These are phyloP conservation scores for Phymorhynchus buccinoides DNA, from an alignment of 1,140 invertebrate species.

Conservation along the genomic window DNA sequence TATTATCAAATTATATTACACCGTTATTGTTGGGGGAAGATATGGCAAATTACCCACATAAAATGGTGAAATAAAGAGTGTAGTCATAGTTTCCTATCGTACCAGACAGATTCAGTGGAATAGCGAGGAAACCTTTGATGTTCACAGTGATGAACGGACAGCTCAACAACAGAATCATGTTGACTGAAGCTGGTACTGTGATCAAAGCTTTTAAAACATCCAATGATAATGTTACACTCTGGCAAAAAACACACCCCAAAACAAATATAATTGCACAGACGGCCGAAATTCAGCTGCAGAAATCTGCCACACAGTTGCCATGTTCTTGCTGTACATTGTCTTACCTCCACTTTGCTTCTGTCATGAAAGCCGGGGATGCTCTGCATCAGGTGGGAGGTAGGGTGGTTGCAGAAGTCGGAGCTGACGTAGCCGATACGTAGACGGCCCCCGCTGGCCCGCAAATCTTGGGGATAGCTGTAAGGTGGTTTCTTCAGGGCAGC, in stretches of 20 bases:
- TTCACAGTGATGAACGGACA: conserved; percentile 13
- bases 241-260: too few species aligned
- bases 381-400: conserved; percentile 99
- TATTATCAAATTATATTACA: too few species aligned
- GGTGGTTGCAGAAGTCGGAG: conserved; percentile 99
- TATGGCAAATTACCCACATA: too few species aligned
- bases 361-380: conserved; percentile 97
- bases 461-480: conserved; percentile 82
- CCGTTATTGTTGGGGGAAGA: too few species aligned
- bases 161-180: background rate
- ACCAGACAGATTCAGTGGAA: background rate
- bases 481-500: conserved; percentile 88
- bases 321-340: too few species aligned
- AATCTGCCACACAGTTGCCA: too few species aligned
- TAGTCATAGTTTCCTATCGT: conserved; percentile 9
- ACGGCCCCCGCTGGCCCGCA: conserved; percentile 76
- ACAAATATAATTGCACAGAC: too few species aligned
- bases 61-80: too few species aligned
- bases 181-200: conserved; percentile 13
- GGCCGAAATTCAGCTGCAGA: too few species aligned
- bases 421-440: conserved; percentile 97
- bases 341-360: conserved; percentile 84
- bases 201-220: too few species aligned
- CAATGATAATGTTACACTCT: too few species aligned
- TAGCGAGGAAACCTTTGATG: background rate